A percentile compares a stretch with the other conserved stretches of the same genome.
phyloP scores from a whole-genome alignment of 2,888 invertebrate species.

The Lithophane socia region DNA sequence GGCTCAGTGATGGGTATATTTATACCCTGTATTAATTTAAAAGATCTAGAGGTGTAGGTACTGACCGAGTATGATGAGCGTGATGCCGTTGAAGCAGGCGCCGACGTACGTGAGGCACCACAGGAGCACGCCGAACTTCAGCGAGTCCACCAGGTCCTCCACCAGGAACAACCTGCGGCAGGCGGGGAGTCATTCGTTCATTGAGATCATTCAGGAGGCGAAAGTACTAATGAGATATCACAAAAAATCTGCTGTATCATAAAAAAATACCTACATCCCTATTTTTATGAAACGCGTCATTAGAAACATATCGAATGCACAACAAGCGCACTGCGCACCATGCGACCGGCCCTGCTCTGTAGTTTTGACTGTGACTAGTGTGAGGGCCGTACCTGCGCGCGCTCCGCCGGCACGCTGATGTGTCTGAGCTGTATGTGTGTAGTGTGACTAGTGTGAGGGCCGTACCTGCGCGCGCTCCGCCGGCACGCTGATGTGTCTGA shows the following conservation, averaged over 20 bases:
- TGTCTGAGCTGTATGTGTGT: no score
- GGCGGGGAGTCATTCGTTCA: no score
- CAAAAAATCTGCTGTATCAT: neutral
- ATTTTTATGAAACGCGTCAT: neutral
- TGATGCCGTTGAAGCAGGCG: conserved; percentile 99
- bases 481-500: no score
- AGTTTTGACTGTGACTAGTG: neutral
- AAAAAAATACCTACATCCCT: neutral
- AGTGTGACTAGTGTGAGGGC: no score
- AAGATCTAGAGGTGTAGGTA: conserved; percentile 30
- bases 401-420: conserved; percentile 94
- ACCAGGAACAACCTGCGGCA: conserved; percentile 96
- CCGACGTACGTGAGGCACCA: conserved; percentile 99
- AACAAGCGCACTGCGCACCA: neutral
- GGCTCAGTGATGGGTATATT: neutral
- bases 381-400: conserved; percentile 91
- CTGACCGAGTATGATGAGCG: conserved; percentile 98
- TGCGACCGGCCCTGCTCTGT: neutral
- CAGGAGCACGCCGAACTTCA: conserved; percentile 98
- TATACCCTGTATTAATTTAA: neutral
- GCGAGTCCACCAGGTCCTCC: conserved; percentile 98
- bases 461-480: no score
- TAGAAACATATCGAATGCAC: neutral
- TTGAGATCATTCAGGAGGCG: neutral
- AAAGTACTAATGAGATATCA: neutral